Percentiles rank a stretch among this genome's conserved stretches.
phyloP scores from a whole-genome alignment of 2,888 invertebrate species.

The Cosmopolites sordidus region DNA sequence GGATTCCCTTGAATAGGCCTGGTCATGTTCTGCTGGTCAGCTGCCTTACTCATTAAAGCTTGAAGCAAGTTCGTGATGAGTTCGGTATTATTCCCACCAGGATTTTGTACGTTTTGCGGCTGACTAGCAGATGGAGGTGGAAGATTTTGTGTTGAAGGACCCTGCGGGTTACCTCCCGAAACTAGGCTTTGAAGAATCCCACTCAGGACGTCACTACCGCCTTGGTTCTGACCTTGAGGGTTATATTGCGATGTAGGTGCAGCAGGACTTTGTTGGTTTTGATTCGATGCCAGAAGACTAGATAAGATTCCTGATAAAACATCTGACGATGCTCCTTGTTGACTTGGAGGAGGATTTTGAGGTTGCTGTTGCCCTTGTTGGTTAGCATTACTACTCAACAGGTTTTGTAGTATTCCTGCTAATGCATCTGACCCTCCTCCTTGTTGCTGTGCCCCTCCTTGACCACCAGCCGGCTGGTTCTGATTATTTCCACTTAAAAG shows the following conservation, averaged over 20 bases:
- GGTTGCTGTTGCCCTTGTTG: constrained; percentile 8
- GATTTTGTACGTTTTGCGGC: constrained; percentile 5
- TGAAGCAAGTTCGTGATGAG: constrained; percentile 18
- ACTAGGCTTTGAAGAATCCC: constrained; percentile 10
- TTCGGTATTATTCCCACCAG: constrained; percentile 10
- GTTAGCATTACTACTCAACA: constrained; percentile 11
- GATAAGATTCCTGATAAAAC: constrained; percentile 24
- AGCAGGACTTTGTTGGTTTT: not conserved
- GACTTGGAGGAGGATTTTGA: not conserved
- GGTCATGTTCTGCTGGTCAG: constrained; percentile 19
- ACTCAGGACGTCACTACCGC: constrained; percentile 6
- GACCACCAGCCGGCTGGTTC: constrained; percentile 8
- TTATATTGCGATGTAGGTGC: not conserved
- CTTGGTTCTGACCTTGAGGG: constrained; percentile 1
- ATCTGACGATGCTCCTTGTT: constrained; percentile 14
- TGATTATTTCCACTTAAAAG: constrained; percentile 12
- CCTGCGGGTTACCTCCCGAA: constrained; percentile 3
- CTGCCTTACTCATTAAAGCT: constrained; percentile 19
- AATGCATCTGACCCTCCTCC: constrained; percentile 21
- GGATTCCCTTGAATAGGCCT: constrained; percentile 20
- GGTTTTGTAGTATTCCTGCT: constrained; percentile 22
- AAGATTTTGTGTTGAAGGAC: not conserved
- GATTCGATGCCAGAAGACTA: constrained; percentile 12
- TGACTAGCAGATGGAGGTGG: constrained; percentile 6
- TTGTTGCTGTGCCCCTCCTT: constrained; percentile 14